Percentiles rank a stretch among this genome's conserved stretches.
Evolutionary conservation across 2,113 vertebrate species (phyloP).

Genomic region (Anser brachyrhynchus): DNA sequence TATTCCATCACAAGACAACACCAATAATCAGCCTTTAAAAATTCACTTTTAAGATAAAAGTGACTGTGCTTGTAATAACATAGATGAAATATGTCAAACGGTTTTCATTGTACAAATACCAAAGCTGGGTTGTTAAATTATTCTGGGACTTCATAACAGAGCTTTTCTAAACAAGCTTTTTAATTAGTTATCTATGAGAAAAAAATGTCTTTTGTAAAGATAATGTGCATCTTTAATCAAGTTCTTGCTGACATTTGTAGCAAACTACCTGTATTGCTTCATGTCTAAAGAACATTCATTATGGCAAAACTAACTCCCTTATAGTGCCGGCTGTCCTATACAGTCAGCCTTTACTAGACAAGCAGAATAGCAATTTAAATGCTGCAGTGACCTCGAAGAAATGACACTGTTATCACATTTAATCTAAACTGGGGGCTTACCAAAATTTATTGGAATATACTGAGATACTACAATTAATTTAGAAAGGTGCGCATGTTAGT

Average conservation of each 20-base stretch:
- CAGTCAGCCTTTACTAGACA: background rate
- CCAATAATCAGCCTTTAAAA: background rate
- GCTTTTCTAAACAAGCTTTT: conserved; percentile 3
- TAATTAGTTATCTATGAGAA: background rate
- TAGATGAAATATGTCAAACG: background rate
- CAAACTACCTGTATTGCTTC: background rate
- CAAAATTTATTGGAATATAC: background rate
- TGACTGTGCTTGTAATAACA: background rate
- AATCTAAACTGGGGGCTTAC: background rate
- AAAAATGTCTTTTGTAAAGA: background rate
- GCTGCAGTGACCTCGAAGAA: background rate
- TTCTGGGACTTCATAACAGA: background rate
- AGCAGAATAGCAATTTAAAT: background rate
- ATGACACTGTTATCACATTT: background rate
- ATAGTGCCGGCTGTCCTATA: background rate
- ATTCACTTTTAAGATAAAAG: background rate
- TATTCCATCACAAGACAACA: background rate
- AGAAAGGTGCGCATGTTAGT: background rate
- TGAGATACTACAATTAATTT: background rate
- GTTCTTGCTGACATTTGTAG: background rate
- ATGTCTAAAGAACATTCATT: background rate
- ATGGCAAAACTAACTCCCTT: background rate
- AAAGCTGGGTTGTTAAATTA: background rate
- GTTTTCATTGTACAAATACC: background rate
- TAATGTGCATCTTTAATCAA: background rate